Evolutionary conservation across 2,888 invertebrate species (phyloP), one percentile per base, ranked within the genome.

Genomic region (Apocheima hispidaria): DNA sequence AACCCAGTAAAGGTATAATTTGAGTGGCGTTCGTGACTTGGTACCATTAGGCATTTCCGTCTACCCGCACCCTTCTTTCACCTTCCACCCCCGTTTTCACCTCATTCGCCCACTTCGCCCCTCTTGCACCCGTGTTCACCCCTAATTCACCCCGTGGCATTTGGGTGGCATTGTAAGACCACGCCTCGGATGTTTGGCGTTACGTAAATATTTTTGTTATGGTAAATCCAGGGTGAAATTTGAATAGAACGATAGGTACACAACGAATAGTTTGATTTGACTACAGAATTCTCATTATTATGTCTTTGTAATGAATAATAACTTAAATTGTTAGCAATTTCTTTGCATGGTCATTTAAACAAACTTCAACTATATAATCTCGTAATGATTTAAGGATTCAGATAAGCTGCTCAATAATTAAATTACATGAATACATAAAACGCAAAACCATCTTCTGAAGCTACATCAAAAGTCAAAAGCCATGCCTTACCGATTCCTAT

Each of bases 1-100:
- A 48, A 35, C 4, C n/a, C 28, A 28, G n/a, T 53, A 23, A n/a
- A n/a, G 52, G 68, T 64, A 65, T 82, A 82, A 84, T 83, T 85
- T 84, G 82, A 81, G 82, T 79, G 81, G 74, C 60, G 74, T 84
- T 86, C 92, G 92, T 92, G 92, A 88, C 90, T 86, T 62, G 77
- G 69, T 68, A 69, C 88, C 87, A 91, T 92, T 92, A 92, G 79
- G 81, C 68, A 78, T 81, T 84, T 88, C 88, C 61, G 61, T 55
- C 89, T 79, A 71, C 82, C 74, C 78, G 74, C 73, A 69, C 78
- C 78, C 75, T 59, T 21, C 21, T 46, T 59, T 68, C 58, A 61
- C 66, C 68, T 63, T 73, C 71, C 75, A 66, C 74, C 76, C 75
- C 72, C 68, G 38, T 53, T 66, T n/a, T 69, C 69, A 41, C 53